phyloP scores from a whole-genome alignment of 2,113 vertebrate species.

The Sprattus sprattus region DNA sequence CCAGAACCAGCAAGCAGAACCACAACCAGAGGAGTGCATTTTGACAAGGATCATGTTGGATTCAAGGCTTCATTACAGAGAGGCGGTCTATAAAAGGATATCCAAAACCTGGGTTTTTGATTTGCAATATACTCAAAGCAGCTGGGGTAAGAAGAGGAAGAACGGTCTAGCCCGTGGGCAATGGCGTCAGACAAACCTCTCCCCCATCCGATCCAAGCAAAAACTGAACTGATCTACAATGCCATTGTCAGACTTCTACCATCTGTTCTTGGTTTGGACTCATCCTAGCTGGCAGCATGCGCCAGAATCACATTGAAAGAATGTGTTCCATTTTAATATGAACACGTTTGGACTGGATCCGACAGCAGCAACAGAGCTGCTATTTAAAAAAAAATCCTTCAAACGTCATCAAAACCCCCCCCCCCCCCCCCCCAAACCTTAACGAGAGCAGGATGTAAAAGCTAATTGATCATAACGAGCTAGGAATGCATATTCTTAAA shows the following conservation, averaged over 20 bases:
- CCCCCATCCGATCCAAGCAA: neutral
- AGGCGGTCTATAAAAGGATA: neutral
- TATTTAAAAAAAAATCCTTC: conserved; percentile 39
- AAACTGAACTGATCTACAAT: neutral
- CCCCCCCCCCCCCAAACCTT: neutral
- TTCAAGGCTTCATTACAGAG: neutral
- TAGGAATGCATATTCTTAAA: neutral
- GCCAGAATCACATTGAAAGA: conserved; percentile 22
- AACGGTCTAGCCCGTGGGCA: conserved; percentile 48
- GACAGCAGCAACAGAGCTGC: conserved; percentile 37
- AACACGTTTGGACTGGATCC: conserved; percentile 36
- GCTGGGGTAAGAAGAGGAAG: conserved; percentile 37
- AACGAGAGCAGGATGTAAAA: neutral
- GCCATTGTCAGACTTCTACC: neutral
- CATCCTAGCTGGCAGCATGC: conserved; percentile 3
- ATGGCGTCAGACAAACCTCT: conserved; percentile 28
- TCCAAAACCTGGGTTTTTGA: neutral
- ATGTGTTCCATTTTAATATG: conserved; percentile 39
- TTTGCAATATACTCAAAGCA: conserved; percentile 38
- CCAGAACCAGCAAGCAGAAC: neutral
- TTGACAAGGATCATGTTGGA: neutral
- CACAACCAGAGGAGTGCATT: neutral
- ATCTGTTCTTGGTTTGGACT: conserved; percentile 41
- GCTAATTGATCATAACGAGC: neutral
- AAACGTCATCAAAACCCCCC: neutral